phyloP scores from a whole-genome alignment of 2,888 invertebrate species.

The Andrena camellia region DNA sequence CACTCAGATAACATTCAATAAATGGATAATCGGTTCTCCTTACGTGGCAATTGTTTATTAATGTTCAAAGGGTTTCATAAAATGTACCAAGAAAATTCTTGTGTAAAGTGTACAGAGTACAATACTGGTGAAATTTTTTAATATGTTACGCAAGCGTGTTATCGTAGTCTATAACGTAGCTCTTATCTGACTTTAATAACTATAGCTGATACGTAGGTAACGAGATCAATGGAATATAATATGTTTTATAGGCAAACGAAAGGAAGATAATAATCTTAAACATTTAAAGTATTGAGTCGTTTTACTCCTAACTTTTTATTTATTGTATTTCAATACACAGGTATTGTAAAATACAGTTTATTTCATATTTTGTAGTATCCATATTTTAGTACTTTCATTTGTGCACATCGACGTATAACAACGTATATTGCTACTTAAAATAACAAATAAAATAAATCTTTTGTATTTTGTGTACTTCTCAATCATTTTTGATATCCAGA shows the following conservation, averaged over 20 bases:
- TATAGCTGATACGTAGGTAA: conserved; percentile 37
- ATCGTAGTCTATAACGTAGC: conserved; percentile 40
- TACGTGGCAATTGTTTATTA: not conserved
- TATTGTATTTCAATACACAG: conserved; percentile 45
- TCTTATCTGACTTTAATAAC: conserved; percentile 34
- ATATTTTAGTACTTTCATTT: conserved; percentile 41
- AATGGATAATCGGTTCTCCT: not conserved
- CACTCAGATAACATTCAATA: not conserved
- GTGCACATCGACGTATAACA: conserved; percentile 29
- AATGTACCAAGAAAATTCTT: conserved; percentile 18
- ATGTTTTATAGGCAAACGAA: conserved; percentile 36
- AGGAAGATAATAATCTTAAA: conserved; percentile 21
- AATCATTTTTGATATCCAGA: conserved; percentile 26
- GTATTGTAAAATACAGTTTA: conserved; percentile 47
- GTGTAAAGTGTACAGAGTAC: conserved; percentile 40
- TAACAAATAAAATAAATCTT: conserved; percentile 54
- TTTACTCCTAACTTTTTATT: conserved; percentile 49
- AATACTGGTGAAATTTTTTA: not conserved
- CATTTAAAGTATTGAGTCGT: conserved; percentile 34
- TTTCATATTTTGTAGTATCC: conserved; percentile 38
- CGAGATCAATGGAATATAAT: conserved; percentile 39
- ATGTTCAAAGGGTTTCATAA: conserved; percentile 1
- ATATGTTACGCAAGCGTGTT: conserved; percentile 7
- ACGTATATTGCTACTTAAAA: conserved; percentile 63
- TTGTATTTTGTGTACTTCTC: conserved; percentile 50